Base-by-base conservation (phyloP, 2,888 invertebrate genomes). In the Physocephala rufipes region DNA sequence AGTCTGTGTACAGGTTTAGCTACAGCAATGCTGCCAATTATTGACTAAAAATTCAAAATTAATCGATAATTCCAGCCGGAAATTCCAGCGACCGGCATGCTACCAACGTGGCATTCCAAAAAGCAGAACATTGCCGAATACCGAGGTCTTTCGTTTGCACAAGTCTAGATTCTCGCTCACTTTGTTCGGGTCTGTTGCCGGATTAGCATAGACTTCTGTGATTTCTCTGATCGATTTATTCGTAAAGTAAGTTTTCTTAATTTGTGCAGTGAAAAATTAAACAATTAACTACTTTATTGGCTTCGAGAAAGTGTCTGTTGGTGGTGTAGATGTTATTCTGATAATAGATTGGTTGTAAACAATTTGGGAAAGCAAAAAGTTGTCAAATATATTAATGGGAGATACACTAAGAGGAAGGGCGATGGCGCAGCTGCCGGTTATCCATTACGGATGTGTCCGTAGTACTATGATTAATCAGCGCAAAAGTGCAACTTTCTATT, bases 151-250 rank as follows among this genome's bases (percentile, higher is more conserved):
- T 79, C 78, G 78, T 74, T 78, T 75, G 76, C 74, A 76, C 70
- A 84, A 86, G 86, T 86, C 86, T 84, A 77, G 84, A 87, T 87
- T 85, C 90, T 90, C 90, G 89, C 88, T 87, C 90, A 90, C 90
- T 90, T 90, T 90, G 89, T 89, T 89, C 89, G 89, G 88, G 90
- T 89, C 90, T 89, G 87, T 89, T 87, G 89, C 89, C 89, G 89
- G 88, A 88, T 87, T 87, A 88, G 89, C 89, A 89, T 84, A 82
- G 82, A 78, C 81, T 82, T 79, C 72, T 81, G 82, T 84, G 82
- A 82, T 83, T 80, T 82, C 82, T 83, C 81, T 75, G 78, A 81
- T 81, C 79, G 80, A 81, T 82, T 83, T 82, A 76, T 80, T 81
- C 79, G 76, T 78, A 77, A 81, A 82, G 82, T 83, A 83, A 83